Evolutionary conservation across 64 coral and sea anemone genomes (phyloP), one percentile per base, ranked within the genome.

Genomic region (Acropora yongei): DNA sequence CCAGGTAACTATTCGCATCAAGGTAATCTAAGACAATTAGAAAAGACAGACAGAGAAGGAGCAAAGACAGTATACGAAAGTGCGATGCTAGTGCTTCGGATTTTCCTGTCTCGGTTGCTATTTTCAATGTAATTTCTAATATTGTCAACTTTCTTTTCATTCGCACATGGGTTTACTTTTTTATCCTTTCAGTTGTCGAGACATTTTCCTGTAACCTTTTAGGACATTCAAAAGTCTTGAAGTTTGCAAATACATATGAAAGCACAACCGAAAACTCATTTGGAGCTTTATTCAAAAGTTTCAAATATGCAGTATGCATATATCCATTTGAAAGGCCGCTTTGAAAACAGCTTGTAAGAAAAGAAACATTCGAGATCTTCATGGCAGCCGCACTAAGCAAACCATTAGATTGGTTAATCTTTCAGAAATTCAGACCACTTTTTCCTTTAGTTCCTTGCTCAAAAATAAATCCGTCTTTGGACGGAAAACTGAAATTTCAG

Each of bases 181-280:
- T 8, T 20, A 80, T 80, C 78, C 50, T 80, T 30, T 40, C 53
- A 80, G 39, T 55, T 80, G 51, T 41, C 49, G 40, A 57, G 55
- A 30, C n/a, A 80, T 57, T 80, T 80, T 80, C 78, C 78, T 80
- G n/a, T 8, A 8, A 80, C 51, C 51, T 80, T 80, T 80, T 57
- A 17, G 41, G 58, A 60, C 78, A 60, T 80, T 60, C 74, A 80
- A 55, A 57, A 80, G 19, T 57, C 49, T 48, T 10, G 5, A 20
- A 20, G 2, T 57, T 57, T 57, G 49, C 20, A 80, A 80, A 57
- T 39, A 80, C 20, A 60, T 30, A 58, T 41, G 51, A 80, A 55
- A 80, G 6, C 41, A 30, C 11, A 57, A 57, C 20, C 8, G 18
- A 10, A 80, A 57, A 14, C 14, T 17, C 30, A 58, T 39, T 49